Evolutionary conservation across 2,113 vertebrate species (phyloP).

Genomic region (Ciconia stormi): DNA sequence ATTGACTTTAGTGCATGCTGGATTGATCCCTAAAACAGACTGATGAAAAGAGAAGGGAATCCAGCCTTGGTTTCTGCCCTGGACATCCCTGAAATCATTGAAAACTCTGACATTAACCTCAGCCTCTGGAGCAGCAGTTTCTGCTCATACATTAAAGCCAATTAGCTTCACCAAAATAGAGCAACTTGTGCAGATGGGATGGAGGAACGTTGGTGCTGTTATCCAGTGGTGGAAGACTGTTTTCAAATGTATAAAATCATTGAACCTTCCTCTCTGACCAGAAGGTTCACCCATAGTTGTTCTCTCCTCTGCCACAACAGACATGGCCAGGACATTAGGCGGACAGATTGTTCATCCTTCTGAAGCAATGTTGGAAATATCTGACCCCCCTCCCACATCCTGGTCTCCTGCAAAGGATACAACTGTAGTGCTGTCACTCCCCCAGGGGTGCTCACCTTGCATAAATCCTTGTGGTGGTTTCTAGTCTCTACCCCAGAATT

Average conservation of each 20-base stretch:
- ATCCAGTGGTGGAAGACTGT: not conserved
- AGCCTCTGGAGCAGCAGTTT: not conserved
- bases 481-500: not conserved
- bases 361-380: not conserved
- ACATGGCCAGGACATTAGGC: accelerated
- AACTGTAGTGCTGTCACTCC: not conserved
- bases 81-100: not conserved
- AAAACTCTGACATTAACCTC: not conserved
- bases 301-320: not conserved
- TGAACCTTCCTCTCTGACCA: not conserved
- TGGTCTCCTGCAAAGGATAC: not conserved
- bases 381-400: accelerated
- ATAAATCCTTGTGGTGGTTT: not conserved
- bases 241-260: not conserved
- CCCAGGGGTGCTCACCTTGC: accelerated
- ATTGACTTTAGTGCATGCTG: not conserved
- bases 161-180: not conserved
- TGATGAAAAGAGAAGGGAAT: not conserved
- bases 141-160: not conserved
- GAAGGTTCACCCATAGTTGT: not conserved
- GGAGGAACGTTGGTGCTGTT: not conserved
- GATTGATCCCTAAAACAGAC: not conserved
- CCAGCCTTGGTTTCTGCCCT: not conserved
- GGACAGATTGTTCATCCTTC: not conserved
- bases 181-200: not conserved